phyloP scores from a whole-genome alignment of 2,888 invertebrate species.

The Drosophila eohydei region DNA sequence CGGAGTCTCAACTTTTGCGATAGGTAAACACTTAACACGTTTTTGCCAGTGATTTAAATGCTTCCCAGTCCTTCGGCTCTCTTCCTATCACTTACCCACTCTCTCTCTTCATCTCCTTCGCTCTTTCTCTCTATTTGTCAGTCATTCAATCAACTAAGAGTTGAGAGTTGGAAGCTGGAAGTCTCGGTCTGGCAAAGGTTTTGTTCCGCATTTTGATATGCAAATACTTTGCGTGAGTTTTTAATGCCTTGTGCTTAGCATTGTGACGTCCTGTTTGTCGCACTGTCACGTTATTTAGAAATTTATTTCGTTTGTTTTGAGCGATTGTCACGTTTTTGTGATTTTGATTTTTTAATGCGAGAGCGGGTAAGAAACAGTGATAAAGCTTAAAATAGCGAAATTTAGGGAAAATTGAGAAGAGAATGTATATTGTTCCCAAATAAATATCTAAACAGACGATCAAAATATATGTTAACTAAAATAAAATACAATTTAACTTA shows the following conservation, averaged over 20 bases:
- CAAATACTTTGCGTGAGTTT: slow-evolving; percentile 52
- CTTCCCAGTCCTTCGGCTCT: slow-evolving; percentile 26
- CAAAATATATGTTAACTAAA: slow-evolving; percentile 1
- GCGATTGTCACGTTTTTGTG: slow-evolving; percentile 74
- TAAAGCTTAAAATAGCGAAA: slow-evolving; percentile 14
- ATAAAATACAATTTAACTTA: slow-evolving; percentile 23
- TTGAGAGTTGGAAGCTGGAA: slow-evolving; percentile 8
- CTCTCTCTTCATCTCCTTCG: background rate
- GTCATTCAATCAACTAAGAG: slow-evolving; percentile 68
- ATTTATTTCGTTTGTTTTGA: slow-evolving; percentile 72
- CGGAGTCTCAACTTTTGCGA: slow-evolving; percentile 63
- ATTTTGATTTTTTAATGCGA: slow-evolving; percentile 61
- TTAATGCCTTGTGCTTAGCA: slow-evolving; percentile 46
- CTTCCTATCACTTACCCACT: background rate
- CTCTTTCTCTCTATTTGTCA: slow-evolving; percentile 54
- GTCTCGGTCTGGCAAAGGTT: slow-evolving; percentile 24
- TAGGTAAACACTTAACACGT: slow-evolving; percentile 84
- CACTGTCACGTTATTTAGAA: slow-evolving; percentile 58
- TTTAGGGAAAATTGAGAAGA: no score
- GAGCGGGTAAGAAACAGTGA: slow-evolving; percentile 18
- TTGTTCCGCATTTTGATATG: slow-evolving; percentile 47
- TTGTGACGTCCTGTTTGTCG: slow-evolving; percentile 41
- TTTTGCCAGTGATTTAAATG: slow-evolving; percentile 75
- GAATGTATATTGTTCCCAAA: background rate
- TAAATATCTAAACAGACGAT: background rate